These are phyloP conservation scores for Manis crassicaudata DNA, from an alignment of 2,797 vertebrate genomes.

Conservation along the genomic window DNA sequence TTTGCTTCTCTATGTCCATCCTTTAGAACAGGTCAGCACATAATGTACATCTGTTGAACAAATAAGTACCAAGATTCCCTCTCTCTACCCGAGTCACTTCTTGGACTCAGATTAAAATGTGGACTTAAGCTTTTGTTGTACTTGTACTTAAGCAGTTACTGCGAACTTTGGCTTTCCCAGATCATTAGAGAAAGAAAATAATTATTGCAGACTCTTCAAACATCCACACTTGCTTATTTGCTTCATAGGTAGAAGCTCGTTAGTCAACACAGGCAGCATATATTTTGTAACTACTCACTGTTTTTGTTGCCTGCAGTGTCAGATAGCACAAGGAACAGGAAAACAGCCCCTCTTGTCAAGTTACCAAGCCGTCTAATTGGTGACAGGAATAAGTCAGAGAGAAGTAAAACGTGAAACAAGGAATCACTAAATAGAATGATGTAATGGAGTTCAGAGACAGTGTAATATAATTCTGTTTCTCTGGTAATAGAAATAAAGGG, in stretches of 20 bases:
- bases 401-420: not conserved
- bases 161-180: conserved; percentile 28
- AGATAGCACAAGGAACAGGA: not conserved
- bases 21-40: not conserved
- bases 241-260: not conserved
- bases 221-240: not conserved
- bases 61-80: not conserved
- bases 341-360: not conserved
- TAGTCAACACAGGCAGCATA: not conserved
- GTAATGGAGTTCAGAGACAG: not conserved
- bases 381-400: not conserved
- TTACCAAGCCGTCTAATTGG: not conserved
- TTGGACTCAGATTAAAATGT: not conserved
- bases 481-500: conserved; percentile 28
- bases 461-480: not conserved
- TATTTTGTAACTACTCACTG: not conserved
- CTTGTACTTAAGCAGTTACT: conserved; percentile 19
- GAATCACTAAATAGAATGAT: not conserved
- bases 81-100: not conserved
- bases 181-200: conserved; percentile 2
- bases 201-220: not conserved
- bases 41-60: not conserved
- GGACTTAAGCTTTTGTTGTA: not conserved
- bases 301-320: not conserved
- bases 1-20: not conserved